Percentiles rank a stretch among this genome's conserved stretches.
Conservation (phyloP, 2,113 vertebrate species). For the Lichenostomus cassidix region DNA sequence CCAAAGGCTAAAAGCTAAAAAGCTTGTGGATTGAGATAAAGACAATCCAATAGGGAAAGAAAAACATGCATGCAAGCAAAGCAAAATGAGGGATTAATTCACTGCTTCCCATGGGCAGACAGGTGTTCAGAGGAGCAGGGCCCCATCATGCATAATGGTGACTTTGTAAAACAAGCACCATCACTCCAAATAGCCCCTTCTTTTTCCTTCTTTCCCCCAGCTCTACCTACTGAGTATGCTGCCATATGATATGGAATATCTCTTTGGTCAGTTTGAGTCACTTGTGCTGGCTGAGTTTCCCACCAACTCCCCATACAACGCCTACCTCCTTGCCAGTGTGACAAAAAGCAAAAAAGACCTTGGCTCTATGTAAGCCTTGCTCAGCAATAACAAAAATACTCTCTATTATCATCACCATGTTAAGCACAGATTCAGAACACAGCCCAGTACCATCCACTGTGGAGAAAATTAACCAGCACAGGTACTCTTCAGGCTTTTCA, state of each 20-base stretch:
- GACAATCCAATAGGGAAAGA: neutral
- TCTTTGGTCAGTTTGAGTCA: neutral
- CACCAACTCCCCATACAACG: neutral
- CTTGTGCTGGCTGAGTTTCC: neutral
- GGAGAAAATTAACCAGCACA: neutral
- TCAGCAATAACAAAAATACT: neutral
- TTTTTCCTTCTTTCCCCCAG: neutral
- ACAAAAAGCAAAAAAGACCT: neutral
- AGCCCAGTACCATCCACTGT: neutral
- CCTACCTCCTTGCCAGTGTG: neutral
- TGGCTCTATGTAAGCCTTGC: neutral
- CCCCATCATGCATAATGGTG: neutral
- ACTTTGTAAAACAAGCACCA: accelerated
- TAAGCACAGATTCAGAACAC: neutral
- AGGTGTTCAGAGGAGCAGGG: neutral
- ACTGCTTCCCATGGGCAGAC: neutral
- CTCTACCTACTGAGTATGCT: neutral
- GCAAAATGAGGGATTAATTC: neutral
- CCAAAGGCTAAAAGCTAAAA: neutral
- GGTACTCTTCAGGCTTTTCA: neutral
- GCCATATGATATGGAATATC: neutral
- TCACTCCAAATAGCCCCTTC: neutral
- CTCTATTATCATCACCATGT: neutral
- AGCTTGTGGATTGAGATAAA: neutral
- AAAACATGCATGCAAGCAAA: neutral